These are phyloP conservation scores for Chiloscyllium plagiosum DNA, from an alignment of 2,113 vertebrate genomes.

Conservation along the genomic window DNA sequence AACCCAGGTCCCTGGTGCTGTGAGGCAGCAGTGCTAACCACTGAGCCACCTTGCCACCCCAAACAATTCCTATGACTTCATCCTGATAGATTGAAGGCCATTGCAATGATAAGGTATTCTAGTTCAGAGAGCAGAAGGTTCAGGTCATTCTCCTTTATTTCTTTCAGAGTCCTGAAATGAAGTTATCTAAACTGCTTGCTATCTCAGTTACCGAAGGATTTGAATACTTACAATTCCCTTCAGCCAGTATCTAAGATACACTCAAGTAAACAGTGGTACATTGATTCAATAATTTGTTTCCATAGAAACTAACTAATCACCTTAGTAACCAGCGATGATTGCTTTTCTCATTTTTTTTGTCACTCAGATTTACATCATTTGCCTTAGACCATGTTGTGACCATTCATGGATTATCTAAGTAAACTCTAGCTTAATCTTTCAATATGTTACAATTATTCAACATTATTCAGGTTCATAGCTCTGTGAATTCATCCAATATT, in stretches of 20 bases:
- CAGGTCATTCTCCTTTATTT: neutral
- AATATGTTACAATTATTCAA: neutral
- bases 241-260: neutral
- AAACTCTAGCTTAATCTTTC: neutral
- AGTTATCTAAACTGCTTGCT: neutral
- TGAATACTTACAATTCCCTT: neutral
- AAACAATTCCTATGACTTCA: neutral
- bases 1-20: too few relatives aligned
- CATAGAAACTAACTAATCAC: neutral
- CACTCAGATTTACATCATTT: neutral
- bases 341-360: neutral
- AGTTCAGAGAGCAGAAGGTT: neutral
- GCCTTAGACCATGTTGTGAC: neutral
- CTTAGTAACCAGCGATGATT: neutral
- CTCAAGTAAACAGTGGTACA: neutral
- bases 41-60: too few relatives aligned
- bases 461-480: neutral
- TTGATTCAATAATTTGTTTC: neutral
- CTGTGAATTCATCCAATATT: neutral
- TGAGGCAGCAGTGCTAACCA: too few relatives aligned
- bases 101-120: neutral
- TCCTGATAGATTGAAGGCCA: neutral
- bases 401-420: neutral
- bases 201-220: neutral
- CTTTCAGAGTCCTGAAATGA: neutral